Conservation (phyloP, 2,888 invertebrate species). For the Pristionchus arcanus region DNA sequence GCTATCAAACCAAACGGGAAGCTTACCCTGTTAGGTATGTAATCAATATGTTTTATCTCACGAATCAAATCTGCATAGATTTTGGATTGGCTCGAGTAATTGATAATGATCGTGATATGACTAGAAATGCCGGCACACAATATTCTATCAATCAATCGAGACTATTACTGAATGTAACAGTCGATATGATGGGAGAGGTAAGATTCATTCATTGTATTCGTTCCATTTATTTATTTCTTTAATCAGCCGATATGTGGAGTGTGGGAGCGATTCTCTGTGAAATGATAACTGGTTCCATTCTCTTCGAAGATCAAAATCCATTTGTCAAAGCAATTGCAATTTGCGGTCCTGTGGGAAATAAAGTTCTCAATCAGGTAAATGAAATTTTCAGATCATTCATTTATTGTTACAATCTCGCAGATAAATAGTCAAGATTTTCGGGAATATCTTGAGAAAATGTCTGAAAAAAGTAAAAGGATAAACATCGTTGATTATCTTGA, state of each 20-base stretch:
- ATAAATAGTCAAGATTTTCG: neutral
- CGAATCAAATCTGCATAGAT: neutral
- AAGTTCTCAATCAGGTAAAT: neutral
- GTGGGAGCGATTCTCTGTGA: slow-evolving; percentile 5
- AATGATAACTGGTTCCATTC: slow-evolving; percentile 5
- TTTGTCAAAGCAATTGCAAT: neutral
- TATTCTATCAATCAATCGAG: neutral
- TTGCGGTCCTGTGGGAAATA: neutral
- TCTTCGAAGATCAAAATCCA: neutral
- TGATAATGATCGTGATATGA: neutral
- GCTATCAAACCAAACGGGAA: neutral
- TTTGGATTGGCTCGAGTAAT: slow-evolving; percentile 25
- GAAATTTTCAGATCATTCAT: neutral
- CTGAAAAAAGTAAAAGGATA: neutral
- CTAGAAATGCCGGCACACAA: neutral
- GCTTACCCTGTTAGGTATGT: neutral
- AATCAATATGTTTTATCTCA: neutral
- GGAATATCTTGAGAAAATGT: neutral
- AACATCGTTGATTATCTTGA: neutral
- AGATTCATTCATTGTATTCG: neutral
- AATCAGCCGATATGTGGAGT: slow-evolving; percentile 26
- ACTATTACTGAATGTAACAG: neutral
- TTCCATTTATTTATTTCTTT: neutral
- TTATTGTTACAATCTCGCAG: neutral
- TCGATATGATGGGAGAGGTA: slow-evolving; percentile 37